phyloP scores from a whole-genome alignment of 1,140 invertebrate genomes.

The Phocides pigmalion region DNA sequence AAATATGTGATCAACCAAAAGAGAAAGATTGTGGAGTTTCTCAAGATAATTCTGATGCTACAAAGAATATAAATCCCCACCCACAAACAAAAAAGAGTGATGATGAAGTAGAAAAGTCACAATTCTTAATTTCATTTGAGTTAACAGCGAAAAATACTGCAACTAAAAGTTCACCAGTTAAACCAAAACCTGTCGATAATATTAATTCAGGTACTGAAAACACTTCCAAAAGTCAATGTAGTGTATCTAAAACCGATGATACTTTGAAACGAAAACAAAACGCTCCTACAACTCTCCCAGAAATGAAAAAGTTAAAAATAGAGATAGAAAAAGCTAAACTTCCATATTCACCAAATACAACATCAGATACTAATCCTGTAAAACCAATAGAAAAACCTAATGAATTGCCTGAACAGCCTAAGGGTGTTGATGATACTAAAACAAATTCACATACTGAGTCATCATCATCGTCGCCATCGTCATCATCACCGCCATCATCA shows the following conservation, averaged over 20 bases:
- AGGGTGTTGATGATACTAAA: constrained; percentile 23
- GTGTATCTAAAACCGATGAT: constrained; percentile 53
- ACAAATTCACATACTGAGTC: constrained; percentile 30
- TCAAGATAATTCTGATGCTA: constrained; percentile 22
- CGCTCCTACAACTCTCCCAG: constrained; percentile 51
- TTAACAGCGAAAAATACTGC: constrained; percentile 79
- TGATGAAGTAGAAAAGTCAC: constrained; percentile 84
- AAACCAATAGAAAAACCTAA: constrained; percentile 41
- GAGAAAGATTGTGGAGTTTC: constrained; percentile 40
- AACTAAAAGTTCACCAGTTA: constrained; percentile 54
- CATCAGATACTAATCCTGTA: constrained; percentile 29
- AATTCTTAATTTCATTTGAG: constrained; percentile 85
- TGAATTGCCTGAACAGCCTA: constrained; percentile 23
- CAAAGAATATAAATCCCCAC: constrained; percentile 29
- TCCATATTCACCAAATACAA: constrained; percentile 36
- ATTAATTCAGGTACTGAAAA: constrained; percentile 34
- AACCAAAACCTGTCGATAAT: constrained; percentile 46
- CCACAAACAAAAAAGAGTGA: constrained; percentile 62
- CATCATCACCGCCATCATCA: no score
- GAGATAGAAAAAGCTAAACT: constrained; percentile 70
- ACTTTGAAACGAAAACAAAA: constrained; percentile 68
- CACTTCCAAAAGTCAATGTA: constrained; percentile 38
- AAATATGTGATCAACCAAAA: constrained; percentile 38
- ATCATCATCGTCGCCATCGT: not conserved
- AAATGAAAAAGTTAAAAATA: constrained; percentile 76